These are phyloP conservation scores for Eurytoma adleriae DNA, from an alignment of 2,888 invertebrate genomes.

Conservation along the genomic window DNA sequence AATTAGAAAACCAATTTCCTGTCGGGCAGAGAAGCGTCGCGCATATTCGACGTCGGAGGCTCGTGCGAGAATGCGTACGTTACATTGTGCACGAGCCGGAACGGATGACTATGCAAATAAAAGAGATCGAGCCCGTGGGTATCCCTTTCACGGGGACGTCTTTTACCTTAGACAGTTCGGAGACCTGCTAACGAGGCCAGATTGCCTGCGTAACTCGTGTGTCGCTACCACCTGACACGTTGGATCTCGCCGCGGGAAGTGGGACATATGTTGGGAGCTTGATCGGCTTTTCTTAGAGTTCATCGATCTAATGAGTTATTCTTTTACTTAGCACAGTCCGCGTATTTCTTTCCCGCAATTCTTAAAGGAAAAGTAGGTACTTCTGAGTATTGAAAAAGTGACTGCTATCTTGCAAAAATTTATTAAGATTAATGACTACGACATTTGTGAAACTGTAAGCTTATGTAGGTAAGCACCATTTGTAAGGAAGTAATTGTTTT, in stretches of 20 bases:
- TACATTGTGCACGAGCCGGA: conserved; percentile 26
- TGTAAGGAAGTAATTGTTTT: too few relatives aligned
- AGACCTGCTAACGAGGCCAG: conserved; percentile 34
- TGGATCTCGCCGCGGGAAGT: neutral
- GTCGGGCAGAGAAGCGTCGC: conserved; percentile 1
- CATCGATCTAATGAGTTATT: too few relatives aligned
- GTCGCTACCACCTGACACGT: neutral
- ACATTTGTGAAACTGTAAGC: too few relatives aligned
- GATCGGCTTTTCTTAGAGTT: too few relatives aligned
- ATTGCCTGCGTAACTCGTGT: neutral
- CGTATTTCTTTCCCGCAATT: too few relatives aligned
- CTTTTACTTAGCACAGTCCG: too few relatives aligned
- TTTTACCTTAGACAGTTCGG: conserved; percentile 32
- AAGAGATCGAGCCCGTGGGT: neutral
- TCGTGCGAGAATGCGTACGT: neutral
- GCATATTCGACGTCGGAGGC: conserved; percentile 20
- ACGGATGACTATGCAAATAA: conserved; percentile 55
- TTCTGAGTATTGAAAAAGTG: too few relatives aligned
- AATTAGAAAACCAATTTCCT: conserved; percentile 55
- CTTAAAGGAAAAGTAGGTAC: too few relatives aligned
- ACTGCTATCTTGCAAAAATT: too few relatives aligned
- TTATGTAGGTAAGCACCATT: too few relatives aligned
- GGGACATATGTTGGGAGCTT: too few relatives aligned
- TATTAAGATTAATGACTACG: too few relatives aligned
- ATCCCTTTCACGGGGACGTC: conserved; percentile 36